phyloP scores from a whole-genome alignment of 2,888 invertebrate genomes.

The Nudaria mundana region DNA sequence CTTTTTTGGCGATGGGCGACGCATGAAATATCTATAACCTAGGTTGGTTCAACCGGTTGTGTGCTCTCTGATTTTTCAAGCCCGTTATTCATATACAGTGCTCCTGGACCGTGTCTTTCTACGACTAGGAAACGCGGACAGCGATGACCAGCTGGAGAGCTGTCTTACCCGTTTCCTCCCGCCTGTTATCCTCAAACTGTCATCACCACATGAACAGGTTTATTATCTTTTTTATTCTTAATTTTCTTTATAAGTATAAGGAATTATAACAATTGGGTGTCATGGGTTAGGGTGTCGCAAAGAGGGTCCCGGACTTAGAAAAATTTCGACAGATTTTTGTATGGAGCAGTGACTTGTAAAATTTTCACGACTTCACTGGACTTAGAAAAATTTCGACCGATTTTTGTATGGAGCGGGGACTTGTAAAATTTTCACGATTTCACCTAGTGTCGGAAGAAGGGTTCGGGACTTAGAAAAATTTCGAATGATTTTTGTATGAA shows the following conservation, averaged over 20 bases:
- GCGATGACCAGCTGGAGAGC: conserved; percentile 93
- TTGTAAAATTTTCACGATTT: no score
- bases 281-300: no score
- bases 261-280: no score
- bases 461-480: no score
- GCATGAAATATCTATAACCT: conserved; percentile 1
- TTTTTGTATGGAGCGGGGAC: no score
- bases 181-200: conserved; percentile 94
- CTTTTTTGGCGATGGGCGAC: neutral
- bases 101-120: conserved; percentile 94
- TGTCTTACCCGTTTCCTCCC: conserved; percentile 90
- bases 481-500: no score
- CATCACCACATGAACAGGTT: conserved; percentile 92
- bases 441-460: no score
- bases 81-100: conserved; percentile 74
- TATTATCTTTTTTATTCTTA: neutral
- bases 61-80: conserved; percentile 18
- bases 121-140: conserved; percentile 92
- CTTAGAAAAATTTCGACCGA: no score
- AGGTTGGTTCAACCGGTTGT: conserved; percentile 31
- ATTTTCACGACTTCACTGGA: no score
- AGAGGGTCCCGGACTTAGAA: no score
- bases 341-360: no score
- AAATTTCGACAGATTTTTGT: no score
- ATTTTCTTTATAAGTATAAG: conserved; percentile 13